Percentiles rank a stretch among this genome's conserved stretches.
phyloP scores from a whole-genome alignment of 2,888 invertebrate species.

The Drosophila suboccidentalis region DNA sequence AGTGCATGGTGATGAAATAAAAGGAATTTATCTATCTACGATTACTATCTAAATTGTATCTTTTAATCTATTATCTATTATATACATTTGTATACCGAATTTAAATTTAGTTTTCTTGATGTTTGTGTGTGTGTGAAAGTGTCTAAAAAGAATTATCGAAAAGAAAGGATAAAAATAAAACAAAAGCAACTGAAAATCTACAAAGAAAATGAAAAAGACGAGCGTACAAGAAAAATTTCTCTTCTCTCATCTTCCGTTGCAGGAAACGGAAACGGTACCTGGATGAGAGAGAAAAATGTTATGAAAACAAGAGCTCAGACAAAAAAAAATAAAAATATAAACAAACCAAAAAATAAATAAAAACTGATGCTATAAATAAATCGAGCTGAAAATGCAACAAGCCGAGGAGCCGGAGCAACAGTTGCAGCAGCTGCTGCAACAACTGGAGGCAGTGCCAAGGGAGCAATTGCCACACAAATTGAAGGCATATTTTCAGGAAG shows the following conservation, averaged over 20 bases:
- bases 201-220: slow-evolving; percentile 36
- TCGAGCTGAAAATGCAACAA: slow-evolving; percentile 28
- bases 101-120: slow-evolving; percentile 34
- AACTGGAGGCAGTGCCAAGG: slow-evolving; percentile 40
- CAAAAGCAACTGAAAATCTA: slow-evolving; percentile 28
- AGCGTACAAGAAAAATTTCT: slow-evolving; percentile 76
- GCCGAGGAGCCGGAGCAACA: slow-evolving; percentile 37
- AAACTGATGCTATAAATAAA: slow-evolving; percentile 24
- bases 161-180: slow-evolving; percentile 15
- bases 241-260: slow-evolving; percentile 82
- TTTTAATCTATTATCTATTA: slow-evolving; percentile 23
- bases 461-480: slow-evolving; percentile 51
- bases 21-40: neutral
- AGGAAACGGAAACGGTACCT: slow-evolving; percentile 67
- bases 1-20: slow-evolving; percentile 1
- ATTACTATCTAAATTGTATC: slow-evolving; percentile 6
- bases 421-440: slow-evolving; percentile 50
- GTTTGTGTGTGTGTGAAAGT: slow-evolving; percentile 52
- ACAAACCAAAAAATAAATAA: slow-evolving; percentile 28
- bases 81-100: slow-evolving; percentile 11
- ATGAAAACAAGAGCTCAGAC: slow-evolving; percentile 26
- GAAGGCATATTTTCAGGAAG: slow-evolving; percentile 49
- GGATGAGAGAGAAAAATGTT: slow-evolving; percentile 40
- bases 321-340: slow-evolving; percentile 5
- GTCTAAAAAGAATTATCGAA: slow-evolving; percentile 36